A percentile compares a stretch with the other conserved stretches of the same genome.
phyloP scores from a whole-genome alignment of 2,888 invertebrate genomes.

The Hololepta plana region DNA sequence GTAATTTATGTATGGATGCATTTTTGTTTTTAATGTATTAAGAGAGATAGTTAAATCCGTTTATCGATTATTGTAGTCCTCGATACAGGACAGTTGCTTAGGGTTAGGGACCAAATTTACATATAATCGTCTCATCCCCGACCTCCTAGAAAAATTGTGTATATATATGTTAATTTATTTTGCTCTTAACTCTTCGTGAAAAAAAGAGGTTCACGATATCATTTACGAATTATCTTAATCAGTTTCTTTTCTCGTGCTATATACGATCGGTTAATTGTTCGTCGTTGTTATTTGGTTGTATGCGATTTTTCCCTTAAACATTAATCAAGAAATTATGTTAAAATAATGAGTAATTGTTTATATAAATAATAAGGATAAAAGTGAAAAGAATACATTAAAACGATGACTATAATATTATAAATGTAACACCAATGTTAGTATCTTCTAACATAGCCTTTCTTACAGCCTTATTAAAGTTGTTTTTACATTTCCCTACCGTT shows the following conservation, averaged over 20 bases:
- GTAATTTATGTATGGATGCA: constrained; percentile 4
- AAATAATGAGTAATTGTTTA: constrained; percentile 3
- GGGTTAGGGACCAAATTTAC: constrained; percentile 20
- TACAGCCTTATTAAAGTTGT: constrained; percentile 11
- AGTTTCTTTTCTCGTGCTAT: too few species aligned
- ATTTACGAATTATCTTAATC: too few species aligned
- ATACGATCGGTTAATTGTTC: too few species aligned
- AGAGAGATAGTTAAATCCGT: constrained; percentile 7
- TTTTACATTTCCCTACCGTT: constrained; percentile 4
- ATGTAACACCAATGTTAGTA: constrained; percentile 14
- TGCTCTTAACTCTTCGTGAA: constrained; percentile 4
- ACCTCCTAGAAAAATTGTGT: constrained; percentile 7
- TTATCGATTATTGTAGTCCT: constrained; percentile 5
- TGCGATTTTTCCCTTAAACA: too few species aligned
- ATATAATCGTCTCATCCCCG: background rate
- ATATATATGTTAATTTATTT: constrained; percentile 5
- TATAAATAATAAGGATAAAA: constrained; percentile 7
- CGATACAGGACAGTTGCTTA: constrained; percentile 11
- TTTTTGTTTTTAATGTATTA: too few species aligned
- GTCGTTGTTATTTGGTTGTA: too few species aligned
- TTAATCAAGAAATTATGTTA: constrained; percentile 4
- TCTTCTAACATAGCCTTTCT: constrained; percentile 16
- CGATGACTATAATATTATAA: constrained; percentile 1
- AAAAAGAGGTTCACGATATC: constrained; percentile 5
- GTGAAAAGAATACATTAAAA: constrained; percentile 5